Base-by-base conservation (phyloP, 2,113 vertebrate genomes). In the Ageneiosus marmoratus region DNA sequence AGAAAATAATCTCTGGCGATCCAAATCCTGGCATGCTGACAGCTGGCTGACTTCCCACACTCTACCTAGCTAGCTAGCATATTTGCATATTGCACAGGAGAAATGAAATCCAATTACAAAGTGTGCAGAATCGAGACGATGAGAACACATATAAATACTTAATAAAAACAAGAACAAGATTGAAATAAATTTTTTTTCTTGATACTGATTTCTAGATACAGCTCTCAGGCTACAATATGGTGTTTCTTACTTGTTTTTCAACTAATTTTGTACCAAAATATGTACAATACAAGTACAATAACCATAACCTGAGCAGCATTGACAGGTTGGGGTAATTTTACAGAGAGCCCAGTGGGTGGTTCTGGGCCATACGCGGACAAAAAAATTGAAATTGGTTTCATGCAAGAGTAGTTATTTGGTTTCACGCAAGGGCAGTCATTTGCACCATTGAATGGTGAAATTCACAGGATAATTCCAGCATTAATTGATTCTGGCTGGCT, bases 381-480 rank as follows among this genome's bases (percentile, higher is more conserved):
- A 91, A 90, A 90, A 87, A 92, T 90, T 76, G 87, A 93, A 93
- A 92, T 93, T 91, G 91, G 89, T 90, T 94, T 94, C 90, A 93
- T 87, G 91, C 93, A 91, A 92, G 90, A 90, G 65, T 90, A 84
- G 90, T 91, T 91, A 89, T 94, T 93, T 91, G 90, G 89, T 90
- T 94, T 94, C 91, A 92, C 86, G 91, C 92, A 92, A 93, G 90
- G 91, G 74, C 90, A 85, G 90, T 91, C 91, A 90, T 94, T 93
- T 90, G 86, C 87, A 80, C 87, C 86, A 75, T 58, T 91, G 91
- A 93, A 91, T 90, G 87, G 92, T 88, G 85, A 89, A 93, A 92
- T 91, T 91, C 90, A 90, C 89, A 85, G 91, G 92, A 92, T 94
- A 93, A 94, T 93, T 91, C 90, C 27, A 85, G 83, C 90, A 91